Base-by-base conservation (phyloP, 2,888 invertebrate genomes). In the Campoplex capitator region DNA sequence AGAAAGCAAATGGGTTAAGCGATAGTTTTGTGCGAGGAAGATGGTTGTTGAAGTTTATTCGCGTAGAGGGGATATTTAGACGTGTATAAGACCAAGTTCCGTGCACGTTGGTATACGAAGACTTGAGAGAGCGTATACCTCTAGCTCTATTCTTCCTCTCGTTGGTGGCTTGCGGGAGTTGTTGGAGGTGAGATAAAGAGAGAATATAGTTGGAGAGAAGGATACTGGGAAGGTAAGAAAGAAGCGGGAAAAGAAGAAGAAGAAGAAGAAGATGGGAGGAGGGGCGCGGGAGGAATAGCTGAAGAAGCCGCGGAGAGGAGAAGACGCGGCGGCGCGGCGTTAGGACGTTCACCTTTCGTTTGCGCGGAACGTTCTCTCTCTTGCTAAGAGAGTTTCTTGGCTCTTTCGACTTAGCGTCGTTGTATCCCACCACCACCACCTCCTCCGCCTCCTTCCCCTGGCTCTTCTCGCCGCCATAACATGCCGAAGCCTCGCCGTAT, bases 271-370 rank as follows among this genome's bases (percentile, higher is more conserved):
- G 62, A 62, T 28, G n/a, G 42, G 76, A 62, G 38, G 84, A 65
- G 83, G 65, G 77, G 83, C 67, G 76, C 77, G 86, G 62, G 78
- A 78, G 78, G 84, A 84, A 85, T 73, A 83, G 87, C 74, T 80
- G 85, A 87, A 85, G 83, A 84, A 83, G 81, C 81, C 88, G 84
- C 88, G 84, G 88, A 87, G 88, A 89, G 88, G 88, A 88, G 88
- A 89, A 90, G 89, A 90, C 89, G 78, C 65, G 77, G 89, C 88
- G 92, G 93, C 92, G 89, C 83, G 88, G 89, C 86, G 81, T 89
- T 88, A 92, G 93, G 93, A 92, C 93, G 90, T 93, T 93, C 91
- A 93, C 93, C 93, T 93, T 88, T 90, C 89, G 88, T 89, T 62
- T 89, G 90, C 88, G 87, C 88, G 86, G 89, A 89, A 88, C 90